A percentile compares a stretch with the other conserved stretches of the same genome.
Conservation (phyloP, 1,140 invertebrate genomes). For the Trypoxylus dichotomus region DNA sequence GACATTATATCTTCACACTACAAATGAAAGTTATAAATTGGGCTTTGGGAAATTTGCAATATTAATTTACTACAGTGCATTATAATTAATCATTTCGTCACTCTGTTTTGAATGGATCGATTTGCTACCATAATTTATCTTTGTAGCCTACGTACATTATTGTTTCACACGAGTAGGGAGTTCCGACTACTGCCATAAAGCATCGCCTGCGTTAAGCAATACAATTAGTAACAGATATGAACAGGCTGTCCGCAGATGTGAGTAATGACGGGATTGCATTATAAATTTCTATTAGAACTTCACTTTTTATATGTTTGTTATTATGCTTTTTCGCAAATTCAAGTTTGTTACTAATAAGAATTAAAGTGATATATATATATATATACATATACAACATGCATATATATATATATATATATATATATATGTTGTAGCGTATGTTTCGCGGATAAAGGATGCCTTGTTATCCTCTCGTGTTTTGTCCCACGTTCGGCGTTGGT, state of each 20-base stretch:
- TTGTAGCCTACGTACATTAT: background rate
- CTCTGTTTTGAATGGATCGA: background rate
- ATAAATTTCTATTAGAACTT: no score
- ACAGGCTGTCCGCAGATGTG: no score
- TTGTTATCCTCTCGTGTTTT: no score
- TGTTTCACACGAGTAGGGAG: background rate
- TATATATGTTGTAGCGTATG: no score
- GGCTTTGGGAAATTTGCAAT: constrained; percentile 6
- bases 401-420: no score
- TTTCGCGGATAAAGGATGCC: no score
- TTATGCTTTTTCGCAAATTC: no score
- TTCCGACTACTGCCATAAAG: background rate
- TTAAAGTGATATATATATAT: no score
- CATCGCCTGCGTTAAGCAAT: background rate
- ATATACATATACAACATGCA: no score
- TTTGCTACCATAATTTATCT: background rate
- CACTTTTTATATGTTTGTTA: no score
- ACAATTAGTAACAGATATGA: background rate
- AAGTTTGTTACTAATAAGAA: no score
- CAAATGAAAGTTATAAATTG: background rate
- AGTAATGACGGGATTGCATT: background rate
- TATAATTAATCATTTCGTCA: constrained; percentile 10
- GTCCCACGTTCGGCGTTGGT: no score
- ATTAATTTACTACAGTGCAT: background rate
- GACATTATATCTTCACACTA: background rate